Percentiles rank a stretch among this genome's conserved stretches.
Evolutionary conservation across 2,888 invertebrate genomes (phyloP).

Genomic region (Seira musarum): DNA sequence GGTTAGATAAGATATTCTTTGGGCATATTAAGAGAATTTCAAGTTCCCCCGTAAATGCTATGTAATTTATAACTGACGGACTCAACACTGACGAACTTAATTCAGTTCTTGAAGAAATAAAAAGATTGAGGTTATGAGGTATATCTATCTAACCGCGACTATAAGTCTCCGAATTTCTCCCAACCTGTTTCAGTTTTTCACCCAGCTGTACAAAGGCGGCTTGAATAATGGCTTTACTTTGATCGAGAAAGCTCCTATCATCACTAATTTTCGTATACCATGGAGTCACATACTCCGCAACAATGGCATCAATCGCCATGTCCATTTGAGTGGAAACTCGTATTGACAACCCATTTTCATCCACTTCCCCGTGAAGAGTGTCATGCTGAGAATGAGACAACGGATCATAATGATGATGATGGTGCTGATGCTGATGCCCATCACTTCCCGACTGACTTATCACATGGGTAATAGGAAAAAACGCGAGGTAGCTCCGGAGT

Average conservation of each 20-base stretch:
- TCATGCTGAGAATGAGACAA: not conserved
- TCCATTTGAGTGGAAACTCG: constrained; percentile 65
- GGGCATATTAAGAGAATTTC: no score
- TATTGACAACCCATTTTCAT: constrained; percentile 57
- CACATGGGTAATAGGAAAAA: constrained; percentile 67
- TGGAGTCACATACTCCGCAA: constrained; percentile 73
- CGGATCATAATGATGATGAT: constrained; percentile 12
- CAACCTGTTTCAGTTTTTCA: constrained; percentile 69
- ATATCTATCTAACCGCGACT: no score
- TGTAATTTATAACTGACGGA: no score
- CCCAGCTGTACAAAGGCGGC: constrained; percentile 72
- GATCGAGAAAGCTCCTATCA: constrained; percentile 73
- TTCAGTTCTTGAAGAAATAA: no score
- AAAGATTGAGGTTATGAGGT: no score
- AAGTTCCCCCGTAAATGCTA: no score
- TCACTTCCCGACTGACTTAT: constrained; percentile 45
- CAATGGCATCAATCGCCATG: constrained; percentile 73
- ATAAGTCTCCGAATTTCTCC: no score
- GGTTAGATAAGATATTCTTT: no score
- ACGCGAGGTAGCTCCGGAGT: constrained; percentile 66
- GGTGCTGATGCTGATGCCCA: constrained; percentile 8
- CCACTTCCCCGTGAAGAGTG: constrained; percentile 26
- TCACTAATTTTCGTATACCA: constrained; percentile 75
- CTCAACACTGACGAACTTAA: no score
- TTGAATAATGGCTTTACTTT: constrained; percentile 73